These are phyloP conservation scores for Yponomeuta evonymella DNA, from an alignment of 2,888 invertebrate genomes.

Conservation along the genomic window DNA sequence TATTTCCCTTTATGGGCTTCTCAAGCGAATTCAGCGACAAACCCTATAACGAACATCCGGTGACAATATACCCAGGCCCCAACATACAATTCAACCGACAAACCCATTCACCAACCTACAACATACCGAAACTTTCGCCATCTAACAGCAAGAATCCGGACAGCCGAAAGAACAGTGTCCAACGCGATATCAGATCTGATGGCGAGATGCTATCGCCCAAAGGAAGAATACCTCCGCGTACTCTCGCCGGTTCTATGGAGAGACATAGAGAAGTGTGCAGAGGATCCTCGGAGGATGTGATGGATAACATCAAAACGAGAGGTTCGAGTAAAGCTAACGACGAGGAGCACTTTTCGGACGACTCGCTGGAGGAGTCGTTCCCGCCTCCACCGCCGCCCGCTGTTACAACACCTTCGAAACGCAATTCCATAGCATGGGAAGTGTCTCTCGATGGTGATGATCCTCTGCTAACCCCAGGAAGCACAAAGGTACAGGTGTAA, in stretches of 20 bases:
- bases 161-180: slow-evolving; percentile 44
- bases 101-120: slow-evolving; percentile 62
- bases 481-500: slow-evolving; percentile 73
- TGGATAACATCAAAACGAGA: slow-evolving; percentile 52
- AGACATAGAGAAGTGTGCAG: slow-evolving; percentile 88
- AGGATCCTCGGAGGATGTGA: slow-evolving; percentile 71
- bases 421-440: slow-evolving; percentile 92
- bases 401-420: slow-evolving; percentile 78
- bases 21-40: slow-evolving; percentile 69
- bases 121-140: slow-evolving; percentile 55
- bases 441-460: slow-evolving; percentile 85
- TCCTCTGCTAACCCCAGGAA: slow-evolving; percentile 81
- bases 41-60: slow-evolving; percentile 79
- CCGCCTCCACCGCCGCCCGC: slow-evolving; percentile 76
- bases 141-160: slow-evolving; percentile 57
- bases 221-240: slow-evolving; percentile 80
- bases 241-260: slow-evolving; percentile 83
- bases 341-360: slow-evolving; percentile 88
- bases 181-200: slow-evolving; percentile 59
- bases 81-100: slow-evolving; percentile 58
- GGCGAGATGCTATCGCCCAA: slow-evolving; percentile 65
- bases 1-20: slow-evolving; percentile 71
- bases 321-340: slow-evolving; percentile 60
- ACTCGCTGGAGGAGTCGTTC: slow-evolving; percentile 84
- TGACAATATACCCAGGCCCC: slow-evolving; percentile 80